Base-by-base conservation (phyloP, 1,140 invertebrate species). In the Drosophila subpulchrella region DNA sequence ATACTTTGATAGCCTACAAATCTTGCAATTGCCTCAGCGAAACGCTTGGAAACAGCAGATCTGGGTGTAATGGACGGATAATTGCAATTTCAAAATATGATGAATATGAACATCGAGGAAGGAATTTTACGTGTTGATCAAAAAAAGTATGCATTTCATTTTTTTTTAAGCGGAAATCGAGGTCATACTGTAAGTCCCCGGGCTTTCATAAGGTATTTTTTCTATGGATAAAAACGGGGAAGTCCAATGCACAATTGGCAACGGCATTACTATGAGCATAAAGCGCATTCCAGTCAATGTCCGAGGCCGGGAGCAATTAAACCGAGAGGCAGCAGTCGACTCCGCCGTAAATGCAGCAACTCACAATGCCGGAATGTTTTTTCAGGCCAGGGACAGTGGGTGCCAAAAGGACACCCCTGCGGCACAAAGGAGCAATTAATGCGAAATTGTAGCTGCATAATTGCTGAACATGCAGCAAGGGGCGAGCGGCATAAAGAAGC, bases 341-440 rank as follows among this genome's bases (percentile, higher is more conserved):
- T 67, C 24, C 41, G 58, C 50, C 53, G 71, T 62, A 84, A 89
- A 80, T 86, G 83, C 84, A 86, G 48, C 59, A 50, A 41, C 48
- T 48, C 65, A 80, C 80, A 84, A 81, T 68, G 61, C 36, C 44
- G 36, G 77, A 36, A 70, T 60, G 47, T 48, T 51, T 78, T 81
- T 75, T 70, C 44, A 63, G 30, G 6, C 47, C 50, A 57, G 56
- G 51, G 62, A 53, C 51, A 68, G 24, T 50, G 63, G 30, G 17
- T 15, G 54, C 20, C 65, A 63, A 77, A 73, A 51, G 61, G 53
- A 41, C 66, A 46, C 27, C 58, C 60, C 54, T 5, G 55, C 74
- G 47, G 65, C 61, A 89, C 84, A 89, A 89, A 89, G 68, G 80
- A 89, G 76, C 84, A 89, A 89, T 89, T 89, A 89, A 81, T 83